Percentiles rank a stretch among this genome's conserved stretches.
These are phyloP conservation scores for Lytechinus pictus DNA, from an alignment of 35 echinoderm and acorn worm genomes.

Conservation along the genomic window DNA sequence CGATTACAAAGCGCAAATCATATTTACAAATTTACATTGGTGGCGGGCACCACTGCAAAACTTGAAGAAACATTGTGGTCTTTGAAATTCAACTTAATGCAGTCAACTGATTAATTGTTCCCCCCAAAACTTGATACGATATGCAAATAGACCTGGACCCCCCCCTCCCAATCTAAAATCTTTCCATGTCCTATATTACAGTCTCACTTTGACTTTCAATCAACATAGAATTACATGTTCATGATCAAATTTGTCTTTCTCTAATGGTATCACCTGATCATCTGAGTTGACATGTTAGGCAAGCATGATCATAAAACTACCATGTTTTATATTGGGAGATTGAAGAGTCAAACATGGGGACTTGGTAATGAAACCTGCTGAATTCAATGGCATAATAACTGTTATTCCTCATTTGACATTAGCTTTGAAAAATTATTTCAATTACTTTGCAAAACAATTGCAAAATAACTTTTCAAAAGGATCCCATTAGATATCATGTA, in stretches of 20 bases:
- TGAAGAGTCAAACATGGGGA: not conserved
- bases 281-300: not conserved
- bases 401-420: too few species aligned
- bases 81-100: not conserved
- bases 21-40: constrained; percentile 41
- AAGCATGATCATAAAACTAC: not conserved
- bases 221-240: not conserved
- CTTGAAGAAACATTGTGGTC: not conserved
- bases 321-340: not conserved
- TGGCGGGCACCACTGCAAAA: not conserved
- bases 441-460: too few species aligned
- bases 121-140: constrained; percentile 31
- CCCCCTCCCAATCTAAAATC: not conserved
- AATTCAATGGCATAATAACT: too few species aligned
- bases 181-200: not conserved
- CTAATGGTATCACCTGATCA: not conserved
- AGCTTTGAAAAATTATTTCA: too few species aligned
- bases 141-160: constrained; percentile 8
- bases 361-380: not conserved
- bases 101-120: not conserved
- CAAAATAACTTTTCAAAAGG: too few species aligned
- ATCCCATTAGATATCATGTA: too few species aligned
- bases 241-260: not conserved
- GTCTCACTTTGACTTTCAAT: not conserved
- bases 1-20: constrained; percentile 26